Conservation (phyloP, 2,113 vertebrate species). For the Vulpes lagopus region DNA sequence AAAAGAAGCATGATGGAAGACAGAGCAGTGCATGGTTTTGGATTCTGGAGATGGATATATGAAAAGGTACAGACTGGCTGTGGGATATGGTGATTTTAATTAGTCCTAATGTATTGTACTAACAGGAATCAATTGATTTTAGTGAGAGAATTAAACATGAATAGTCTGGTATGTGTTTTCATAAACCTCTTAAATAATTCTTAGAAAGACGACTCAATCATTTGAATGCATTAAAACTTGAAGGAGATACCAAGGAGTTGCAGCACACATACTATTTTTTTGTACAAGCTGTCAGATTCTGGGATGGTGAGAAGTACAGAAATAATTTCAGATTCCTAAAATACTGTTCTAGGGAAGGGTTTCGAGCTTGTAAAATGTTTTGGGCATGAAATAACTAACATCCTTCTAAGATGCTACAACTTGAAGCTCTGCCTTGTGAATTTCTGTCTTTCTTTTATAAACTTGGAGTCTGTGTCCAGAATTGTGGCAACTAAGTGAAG, state of each 20-base stretch:
- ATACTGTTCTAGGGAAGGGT: background rate
- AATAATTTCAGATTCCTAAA: conserved; percentile 63
- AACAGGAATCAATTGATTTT: conserved; percentile 7
- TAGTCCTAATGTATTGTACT: conserved; percentile 68
- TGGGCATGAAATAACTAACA: conserved; percentile 2
- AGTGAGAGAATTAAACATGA: conserved; percentile 19
- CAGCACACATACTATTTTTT: conserved; percentile 68
- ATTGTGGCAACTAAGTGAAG: background rate
- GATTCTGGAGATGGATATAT: conserved; percentile 83
- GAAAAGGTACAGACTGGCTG: conserved; percentile 85
- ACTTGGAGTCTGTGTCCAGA: conserved; percentile 42
- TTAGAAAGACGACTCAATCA: conserved; percentile 76
- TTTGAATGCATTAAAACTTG: conserved; percentile 71
- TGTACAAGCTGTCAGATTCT: conserved; percentile 39
- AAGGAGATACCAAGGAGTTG: conserved; percentile 33
- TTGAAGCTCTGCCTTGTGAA: conserved; percentile 10
- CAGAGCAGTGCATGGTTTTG: conserved; percentile 85
- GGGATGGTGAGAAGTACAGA: conserved; percentile 53
- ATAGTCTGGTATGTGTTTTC: background rate
- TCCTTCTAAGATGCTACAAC: background rate
- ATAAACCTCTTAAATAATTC: conserved; percentile 63
- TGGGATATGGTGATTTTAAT: conserved; percentile 52
- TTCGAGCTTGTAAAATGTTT: background rate
- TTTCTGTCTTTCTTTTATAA: conserved; percentile 35
- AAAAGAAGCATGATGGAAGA: conserved; percentile 85